Percentiles rank a stretch among this genome's conserved stretches.
phyloP scores from a whole-genome alignment of 1,140 invertebrate genomes.

The Apis laboriosa region DNA sequence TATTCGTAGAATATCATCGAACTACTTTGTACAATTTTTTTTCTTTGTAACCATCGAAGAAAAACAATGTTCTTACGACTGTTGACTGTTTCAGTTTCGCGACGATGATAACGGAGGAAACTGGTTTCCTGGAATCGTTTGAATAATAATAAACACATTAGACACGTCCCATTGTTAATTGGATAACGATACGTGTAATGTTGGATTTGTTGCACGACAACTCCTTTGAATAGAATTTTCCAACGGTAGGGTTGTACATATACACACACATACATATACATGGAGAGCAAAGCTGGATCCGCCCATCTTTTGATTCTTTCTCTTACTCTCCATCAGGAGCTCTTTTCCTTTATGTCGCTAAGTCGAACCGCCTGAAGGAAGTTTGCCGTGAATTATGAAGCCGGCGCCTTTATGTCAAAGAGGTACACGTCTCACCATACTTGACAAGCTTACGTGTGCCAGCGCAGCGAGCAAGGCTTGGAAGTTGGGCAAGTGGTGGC shows the following conservation, averaged over 20 bases:
- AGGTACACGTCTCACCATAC: slow-evolving; percentile 9
- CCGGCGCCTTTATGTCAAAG: slow-evolving; percentile 58
- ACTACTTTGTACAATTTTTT: too few relatives aligned
- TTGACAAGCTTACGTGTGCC: slow-evolving; percentile 43
- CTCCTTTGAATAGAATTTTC: slow-evolving; percentile 7
- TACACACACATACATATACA: background rate
- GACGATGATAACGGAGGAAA: background rate
- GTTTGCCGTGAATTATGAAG: slow-evolving; percentile 61
- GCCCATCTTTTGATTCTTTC: background rate
- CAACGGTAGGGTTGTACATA: background rate
- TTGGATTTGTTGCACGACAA: slow-evolving; percentile 28
- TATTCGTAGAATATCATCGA: too few relatives aligned
- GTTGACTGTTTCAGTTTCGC: too few relatives aligned
- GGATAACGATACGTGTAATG: slow-evolving; percentile 33
- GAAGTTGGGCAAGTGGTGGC: slow-evolving; percentile 51
- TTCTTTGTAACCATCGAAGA: too few relatives aligned
- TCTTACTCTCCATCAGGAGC: background rate
- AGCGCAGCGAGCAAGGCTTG: background rate
- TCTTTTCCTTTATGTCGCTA: slow-evolving; percentile 43
- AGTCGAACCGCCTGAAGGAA: slow-evolving; percentile 49
- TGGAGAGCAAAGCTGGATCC: too few relatives aligned
- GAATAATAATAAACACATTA: slow-evolving; percentile 28
- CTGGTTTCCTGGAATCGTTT: too few relatives aligned
- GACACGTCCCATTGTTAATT: slow-evolving; percentile 17
- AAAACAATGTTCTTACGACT: too few relatives aligned